Base-by-base conservation (phyloP, 1,140 invertebrate genomes). In the Drosophila parvula region DNA sequence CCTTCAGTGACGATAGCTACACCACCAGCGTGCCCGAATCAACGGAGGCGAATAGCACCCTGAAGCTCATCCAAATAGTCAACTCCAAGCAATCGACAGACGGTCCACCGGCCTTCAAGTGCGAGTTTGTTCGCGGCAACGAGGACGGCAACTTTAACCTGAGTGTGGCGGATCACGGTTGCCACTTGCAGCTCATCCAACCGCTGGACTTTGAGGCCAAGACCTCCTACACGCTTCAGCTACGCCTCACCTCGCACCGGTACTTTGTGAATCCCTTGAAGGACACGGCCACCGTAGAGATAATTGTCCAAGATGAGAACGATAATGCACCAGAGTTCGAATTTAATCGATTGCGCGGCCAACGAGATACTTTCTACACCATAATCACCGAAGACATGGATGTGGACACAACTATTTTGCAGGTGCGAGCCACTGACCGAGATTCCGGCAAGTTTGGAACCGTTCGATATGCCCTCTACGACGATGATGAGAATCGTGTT, bases 321-420 rank as follows among this genome's bases (percentile, higher is more conserved):
- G 97, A 98, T 84, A 98, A 98, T 89, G 93, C 93, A 4, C 97
- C 97, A 0, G 93, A 94, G 64, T 98, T 98, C 90, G 91, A 96
- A 1, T 96, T 96, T 65, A 95, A 96, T 0, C 94, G 94, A 2
- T 28, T 79, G 7, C 70, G 79, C 9, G 92, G 83, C 4, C 86
- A 83, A 11, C 89, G 88, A 41, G 82, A 94, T 5, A 95, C 95
- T 56, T 96, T 96, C 80, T 96, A 96, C 69, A 95, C 94, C 0
- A 96, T 96, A 0, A 94, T 97, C 10, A 94, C 96, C 0, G 93
- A 94, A 22, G 94, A 95, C 70, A 94, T 94, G 60, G 94, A 96
- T 63, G 93, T 97, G 44, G 94, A 94, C 1, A 95, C 95, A 1
- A 94, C 95, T 34, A 95, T 98, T 9, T 91, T 96, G 27, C 96